These are phyloP conservation scores for Oncorhynchus mykiss DNA, from an alignment of 2,113 vertebrate genomes.

Conservation along the genomic window DNA sequence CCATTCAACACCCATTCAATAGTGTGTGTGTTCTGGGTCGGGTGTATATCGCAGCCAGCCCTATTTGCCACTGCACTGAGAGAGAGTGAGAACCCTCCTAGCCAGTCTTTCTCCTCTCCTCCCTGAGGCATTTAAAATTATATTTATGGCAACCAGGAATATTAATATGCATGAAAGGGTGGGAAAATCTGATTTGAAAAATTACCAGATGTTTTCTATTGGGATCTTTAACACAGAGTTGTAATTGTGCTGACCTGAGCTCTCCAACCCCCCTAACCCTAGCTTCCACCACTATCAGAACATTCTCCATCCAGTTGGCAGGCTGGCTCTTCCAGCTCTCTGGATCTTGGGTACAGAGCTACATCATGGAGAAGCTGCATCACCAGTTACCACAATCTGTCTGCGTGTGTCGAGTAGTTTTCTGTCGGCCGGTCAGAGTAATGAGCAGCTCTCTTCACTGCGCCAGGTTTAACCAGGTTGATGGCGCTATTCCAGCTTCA, in stretches of 20 bases:
- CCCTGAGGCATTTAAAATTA: slow-evolving; percentile 44
- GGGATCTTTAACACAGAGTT: slow-evolving; percentile 46
- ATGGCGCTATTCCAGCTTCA: too few species aligned
- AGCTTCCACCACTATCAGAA: not conserved
- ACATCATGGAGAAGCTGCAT: slow-evolving; percentile 76
- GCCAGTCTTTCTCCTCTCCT: not conserved
- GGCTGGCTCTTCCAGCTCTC: slow-evolving; percentile 35
- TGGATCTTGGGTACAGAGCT: slow-evolving; percentile 43
- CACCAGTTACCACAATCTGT: slow-evolving; percentile 60
- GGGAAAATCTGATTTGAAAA: slow-evolving; percentile 53
- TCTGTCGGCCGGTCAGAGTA: slow-evolving; percentile 62
- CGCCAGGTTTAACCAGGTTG: too few species aligned
- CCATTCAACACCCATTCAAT: too few species aligned
- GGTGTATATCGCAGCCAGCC: too few species aligned
- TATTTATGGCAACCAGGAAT: slow-evolving; percentile 55
- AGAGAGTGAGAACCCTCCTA: too few species aligned
- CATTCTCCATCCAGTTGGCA: not conserved
- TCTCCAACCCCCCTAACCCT: slow-evolving; percentile 19
- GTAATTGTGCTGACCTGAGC: slow-evolving; percentile 43
- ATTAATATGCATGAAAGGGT: slow-evolving; percentile 50
- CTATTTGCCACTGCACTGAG: too few species aligned
- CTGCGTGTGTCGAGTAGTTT: slow-evolving; percentile 14
- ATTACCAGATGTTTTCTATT: slow-evolving; percentile 53
- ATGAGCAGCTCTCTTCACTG: slow-evolving; percentile 65
- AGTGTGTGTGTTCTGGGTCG: too few species aligned